A percentile compares a stretch with the other conserved stretches of the same genome.
Conservation (phyloP, 1,140 invertebrate genomes). For the Listronotus oregonensis region DNA sequence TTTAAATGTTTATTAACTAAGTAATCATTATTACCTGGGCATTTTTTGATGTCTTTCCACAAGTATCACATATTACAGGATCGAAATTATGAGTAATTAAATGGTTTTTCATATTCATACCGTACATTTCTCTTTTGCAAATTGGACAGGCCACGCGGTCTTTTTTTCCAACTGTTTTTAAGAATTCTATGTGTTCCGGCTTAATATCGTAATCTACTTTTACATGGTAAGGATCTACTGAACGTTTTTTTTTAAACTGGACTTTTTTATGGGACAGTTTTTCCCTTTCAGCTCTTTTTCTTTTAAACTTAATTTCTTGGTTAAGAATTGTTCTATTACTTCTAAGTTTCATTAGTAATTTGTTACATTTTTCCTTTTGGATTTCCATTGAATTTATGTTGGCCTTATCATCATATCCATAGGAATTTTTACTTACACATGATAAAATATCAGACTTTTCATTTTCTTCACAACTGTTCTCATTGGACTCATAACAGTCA, state of each 20-base stretch:
- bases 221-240: not conserved
- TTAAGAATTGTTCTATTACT: not conserved
- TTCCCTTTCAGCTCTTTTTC: not conserved
- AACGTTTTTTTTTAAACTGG: constrained; percentile 14
- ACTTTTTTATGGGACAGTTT: not conserved
- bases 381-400: too few relatives aligned
- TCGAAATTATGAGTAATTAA: constrained; percentile 31
- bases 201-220: constrained; percentile 23
- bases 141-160: constrained; percentile 24
- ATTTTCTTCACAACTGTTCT: too few relatives aligned
- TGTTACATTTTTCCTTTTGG: not conserved
- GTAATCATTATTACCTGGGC: constrained; percentile 23
- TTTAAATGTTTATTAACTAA: not conserved
- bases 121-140: constrained; percentile 18
- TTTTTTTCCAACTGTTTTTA: constrained; percentile 22
- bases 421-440: too few relatives aligned
- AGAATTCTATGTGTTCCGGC: constrained; percentile 23
- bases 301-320: constrained; percentile 20
- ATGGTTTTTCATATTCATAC: constrained; percentile 32
- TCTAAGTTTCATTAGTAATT: not conserved
- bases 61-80: constrained; percentile 26
- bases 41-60: constrained; percentile 35
- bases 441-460: too few relatives aligned
- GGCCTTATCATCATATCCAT: too few relatives aligned
- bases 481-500: too few relatives aligned